phyloP scores from a whole-genome alignment of 2,797 vertebrate genomes.

The Anolis apletophallus region DNA sequence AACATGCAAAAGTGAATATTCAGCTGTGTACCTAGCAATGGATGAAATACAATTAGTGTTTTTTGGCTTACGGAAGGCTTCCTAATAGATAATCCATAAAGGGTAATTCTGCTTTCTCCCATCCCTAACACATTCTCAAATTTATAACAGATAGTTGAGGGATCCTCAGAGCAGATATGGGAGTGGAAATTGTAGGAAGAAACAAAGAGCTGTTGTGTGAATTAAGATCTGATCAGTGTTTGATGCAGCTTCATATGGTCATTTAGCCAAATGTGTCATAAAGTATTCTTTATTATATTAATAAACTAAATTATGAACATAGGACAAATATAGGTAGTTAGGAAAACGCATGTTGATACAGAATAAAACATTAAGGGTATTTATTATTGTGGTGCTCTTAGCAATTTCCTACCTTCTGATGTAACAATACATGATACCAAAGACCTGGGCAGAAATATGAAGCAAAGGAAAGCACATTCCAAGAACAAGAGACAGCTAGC shows the following conservation, averaged over 20 bases:
- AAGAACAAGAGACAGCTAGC: neutral
- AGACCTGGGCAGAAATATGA: neutral
- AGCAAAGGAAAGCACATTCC: neutral
- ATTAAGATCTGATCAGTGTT: neutral
- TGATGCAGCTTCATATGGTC: neutral
- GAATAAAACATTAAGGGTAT: neutral
- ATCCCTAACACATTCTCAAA: neutral
- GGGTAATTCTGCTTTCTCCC: neutral
- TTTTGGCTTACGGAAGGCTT: neutral
- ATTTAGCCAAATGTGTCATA: neutral
- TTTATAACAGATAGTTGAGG: neutral
- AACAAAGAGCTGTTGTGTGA: neutral
- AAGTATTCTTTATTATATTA: neutral
- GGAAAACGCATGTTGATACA: conserved; percentile 9
- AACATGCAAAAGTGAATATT: neutral
- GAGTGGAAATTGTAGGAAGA: neutral
- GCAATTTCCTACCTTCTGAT: neutral
- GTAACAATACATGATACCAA: neutral
- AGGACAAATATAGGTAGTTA: neutral
- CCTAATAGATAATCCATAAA: neutral
- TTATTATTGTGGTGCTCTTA: neutral
- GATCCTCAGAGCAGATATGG: neutral
- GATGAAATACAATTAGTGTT: neutral
- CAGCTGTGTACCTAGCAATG: neutral
- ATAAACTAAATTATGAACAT: conserved; percentile 11